Conservation (phyloP, 2,888 invertebrate genomes). For the Thalpophila matura region DNA sequence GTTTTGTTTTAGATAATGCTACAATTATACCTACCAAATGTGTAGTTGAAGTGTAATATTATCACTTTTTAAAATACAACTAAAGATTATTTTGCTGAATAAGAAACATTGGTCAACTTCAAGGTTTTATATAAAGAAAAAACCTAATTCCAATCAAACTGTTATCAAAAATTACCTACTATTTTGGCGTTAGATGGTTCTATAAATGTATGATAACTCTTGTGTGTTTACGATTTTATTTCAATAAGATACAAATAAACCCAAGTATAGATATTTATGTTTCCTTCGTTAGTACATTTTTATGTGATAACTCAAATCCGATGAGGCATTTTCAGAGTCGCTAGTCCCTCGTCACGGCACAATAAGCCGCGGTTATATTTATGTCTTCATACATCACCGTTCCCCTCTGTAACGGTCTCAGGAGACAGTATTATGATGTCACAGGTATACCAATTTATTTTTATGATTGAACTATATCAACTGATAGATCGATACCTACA, state of each 20-base stretch:
- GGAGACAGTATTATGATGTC: slow-evolving; percentile 81
- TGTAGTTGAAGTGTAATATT: no score
- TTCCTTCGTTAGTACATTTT: slow-evolving; percentile 36
- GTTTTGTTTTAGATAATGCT: not conserved
- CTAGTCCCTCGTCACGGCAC: slow-evolving; percentile 76
- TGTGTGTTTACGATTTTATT: not conserved
- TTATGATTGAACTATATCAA: slow-evolving; percentile 75
- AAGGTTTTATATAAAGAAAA: no score
- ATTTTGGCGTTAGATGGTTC: no score
- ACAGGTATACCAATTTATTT: slow-evolving; percentile 86
- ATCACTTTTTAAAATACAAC: no score
- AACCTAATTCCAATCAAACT: no score
- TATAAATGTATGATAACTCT: no score
- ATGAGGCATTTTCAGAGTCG: slow-evolving; percentile 58
- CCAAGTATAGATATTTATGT: slow-evolving; percentile 1
- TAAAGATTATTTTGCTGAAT: no score
- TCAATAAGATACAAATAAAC: not conserved
- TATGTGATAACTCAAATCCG: slow-evolving; percentile 44
- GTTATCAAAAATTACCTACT: no score
- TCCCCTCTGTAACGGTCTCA: slow-evolving; percentile 72
- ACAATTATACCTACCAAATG: no score
- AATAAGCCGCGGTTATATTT: slow-evolving; percentile 76
- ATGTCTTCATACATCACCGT: slow-evolving; percentile 77
- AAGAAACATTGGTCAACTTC: no score
- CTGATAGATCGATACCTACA: slow-evolving; percentile 20